Percentiles rank a stretch among this genome's conserved stretches.
Evolutionary conservation across 37 sponge, comb jelly and placozoan species (phyloP).

Genomic region (Corticium candelabrum): DNA sequence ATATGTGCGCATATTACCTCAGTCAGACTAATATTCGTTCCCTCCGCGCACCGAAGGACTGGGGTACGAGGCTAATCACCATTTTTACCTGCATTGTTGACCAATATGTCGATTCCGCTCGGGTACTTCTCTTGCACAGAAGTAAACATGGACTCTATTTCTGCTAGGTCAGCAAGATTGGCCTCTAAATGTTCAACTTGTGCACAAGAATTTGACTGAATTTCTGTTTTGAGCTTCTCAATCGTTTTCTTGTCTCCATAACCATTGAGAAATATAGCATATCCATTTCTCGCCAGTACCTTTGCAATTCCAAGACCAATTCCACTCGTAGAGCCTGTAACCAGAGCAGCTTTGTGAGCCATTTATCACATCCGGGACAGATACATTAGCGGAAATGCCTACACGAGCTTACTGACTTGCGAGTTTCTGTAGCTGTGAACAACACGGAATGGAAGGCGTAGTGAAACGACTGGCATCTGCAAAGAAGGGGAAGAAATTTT

Average conservation of each 20-base stretch:
- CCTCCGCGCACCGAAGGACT: no score
- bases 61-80: no score
- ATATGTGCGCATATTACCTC: no score
- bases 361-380: no score
- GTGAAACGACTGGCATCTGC: no score
- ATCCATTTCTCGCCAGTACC: slow-evolving; percentile 26
- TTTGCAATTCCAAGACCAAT: slow-evolving; percentile 52
- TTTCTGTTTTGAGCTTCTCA: not conserved
- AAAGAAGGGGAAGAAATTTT: no score
- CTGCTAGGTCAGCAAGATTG: slow-evolving; percentile 32
- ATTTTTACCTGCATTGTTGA: slow-evolving; percentile 85
- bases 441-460: no score
- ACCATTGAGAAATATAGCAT: slow-evolving; percentile 40
- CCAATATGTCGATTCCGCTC: slow-evolving; percentile 39
- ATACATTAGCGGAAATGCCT: no score
- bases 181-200: slow-evolving; percentile 35
- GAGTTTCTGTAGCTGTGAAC: no score
- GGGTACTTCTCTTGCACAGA: slow-evolving; percentile 27
- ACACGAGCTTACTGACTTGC: no score
- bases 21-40: no score
- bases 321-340: slow-evolving; percentile 72
- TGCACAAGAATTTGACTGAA: not conserved
- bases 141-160: slow-evolving; percentile 35
- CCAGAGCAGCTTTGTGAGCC: slow-evolving; percentile 26
- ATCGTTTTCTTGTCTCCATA: slow-evolving; percentile 23